Percentiles rank a stretch among this genome's conserved stretches.
Conservation (phyloP, 2,888 invertebrate species). For the Tolmerus cingulatus region DNA sequence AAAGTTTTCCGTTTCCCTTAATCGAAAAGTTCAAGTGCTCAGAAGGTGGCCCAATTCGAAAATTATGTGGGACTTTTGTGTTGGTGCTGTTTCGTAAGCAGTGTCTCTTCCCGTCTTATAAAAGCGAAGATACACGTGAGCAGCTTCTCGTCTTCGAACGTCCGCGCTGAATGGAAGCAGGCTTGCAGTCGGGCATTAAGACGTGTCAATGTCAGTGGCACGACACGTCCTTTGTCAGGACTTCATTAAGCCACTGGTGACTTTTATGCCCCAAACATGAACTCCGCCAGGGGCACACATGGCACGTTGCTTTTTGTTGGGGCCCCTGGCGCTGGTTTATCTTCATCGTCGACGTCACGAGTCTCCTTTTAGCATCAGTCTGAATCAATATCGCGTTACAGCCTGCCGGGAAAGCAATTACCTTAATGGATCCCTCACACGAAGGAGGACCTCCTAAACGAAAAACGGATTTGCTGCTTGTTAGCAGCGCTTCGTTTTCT, state of each 20-base stretch:
- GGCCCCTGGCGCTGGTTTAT: neutral
- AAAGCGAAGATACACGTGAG: neutral
- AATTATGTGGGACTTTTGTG: neutral
- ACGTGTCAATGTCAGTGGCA: neutral
- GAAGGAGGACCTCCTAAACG: neutral
- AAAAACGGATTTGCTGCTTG: neutral
- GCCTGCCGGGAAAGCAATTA: neutral
- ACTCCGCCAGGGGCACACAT: neutral
- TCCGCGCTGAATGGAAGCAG: neutral
- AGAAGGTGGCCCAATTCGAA: neutral
- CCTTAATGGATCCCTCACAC: conserved; percentile 17
- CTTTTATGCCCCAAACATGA: neutral
- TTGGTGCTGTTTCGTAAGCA: neutral
- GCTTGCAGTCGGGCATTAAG: neutral
- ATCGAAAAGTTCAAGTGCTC: neutral
- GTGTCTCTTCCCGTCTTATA: neutral
- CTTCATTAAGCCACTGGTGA: neutral
- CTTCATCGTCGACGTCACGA: neutral
- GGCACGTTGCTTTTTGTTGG: neutral
- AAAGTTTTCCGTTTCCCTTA: neutral
- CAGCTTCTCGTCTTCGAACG: neutral
- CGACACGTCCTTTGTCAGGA: neutral
- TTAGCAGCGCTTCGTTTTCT: neutral
- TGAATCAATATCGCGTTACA: neutral
- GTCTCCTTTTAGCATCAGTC: neutral